Evolutionary conservation across 2,113 vertebrate species (phyloP).

Genomic region (Cryptomyrus ogoouensis): DNA sequence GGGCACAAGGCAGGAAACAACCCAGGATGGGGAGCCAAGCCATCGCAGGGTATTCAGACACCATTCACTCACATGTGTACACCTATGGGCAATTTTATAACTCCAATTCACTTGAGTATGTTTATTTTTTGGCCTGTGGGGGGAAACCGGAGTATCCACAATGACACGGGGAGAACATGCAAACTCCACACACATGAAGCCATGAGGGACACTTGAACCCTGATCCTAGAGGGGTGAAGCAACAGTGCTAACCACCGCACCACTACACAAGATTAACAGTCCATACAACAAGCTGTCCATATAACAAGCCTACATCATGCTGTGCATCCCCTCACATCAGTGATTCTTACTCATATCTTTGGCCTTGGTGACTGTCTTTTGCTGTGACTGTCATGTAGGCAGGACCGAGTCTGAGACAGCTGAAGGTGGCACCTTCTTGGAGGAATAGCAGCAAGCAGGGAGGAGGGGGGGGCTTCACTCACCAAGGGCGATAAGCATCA

Average conservation of each 20-base stretch:
- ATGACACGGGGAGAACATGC: neutral
- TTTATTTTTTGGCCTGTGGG: neutral
- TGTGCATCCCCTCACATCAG: neutral
- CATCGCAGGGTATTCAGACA: neutral
- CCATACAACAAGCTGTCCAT: neutral
- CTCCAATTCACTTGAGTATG: neutral
- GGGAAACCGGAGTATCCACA: neutral
- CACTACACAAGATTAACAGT: neutral
- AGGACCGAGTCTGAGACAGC: neutral
- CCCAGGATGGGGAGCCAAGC: neutral
- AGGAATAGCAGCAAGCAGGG: neutral
- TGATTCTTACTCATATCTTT: neutral
- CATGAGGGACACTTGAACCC: neutral
- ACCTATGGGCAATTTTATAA: neutral
- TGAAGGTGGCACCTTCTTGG: neutral
- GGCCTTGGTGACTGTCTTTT: neutral
- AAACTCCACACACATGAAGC: neutral
- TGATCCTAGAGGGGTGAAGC: neutral
- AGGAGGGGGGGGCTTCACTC: slow-evolving; percentile 46
- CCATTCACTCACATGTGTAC: neutral
- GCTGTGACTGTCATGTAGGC: neutral
- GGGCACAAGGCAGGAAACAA: neutral
- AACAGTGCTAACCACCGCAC: neutral
- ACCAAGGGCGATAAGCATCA: slow-evolving; percentile 88
- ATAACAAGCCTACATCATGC: neutral